Conservation (phyloP, 1,140 invertebrate genomes). For the Pinna nobilis region DNA sequence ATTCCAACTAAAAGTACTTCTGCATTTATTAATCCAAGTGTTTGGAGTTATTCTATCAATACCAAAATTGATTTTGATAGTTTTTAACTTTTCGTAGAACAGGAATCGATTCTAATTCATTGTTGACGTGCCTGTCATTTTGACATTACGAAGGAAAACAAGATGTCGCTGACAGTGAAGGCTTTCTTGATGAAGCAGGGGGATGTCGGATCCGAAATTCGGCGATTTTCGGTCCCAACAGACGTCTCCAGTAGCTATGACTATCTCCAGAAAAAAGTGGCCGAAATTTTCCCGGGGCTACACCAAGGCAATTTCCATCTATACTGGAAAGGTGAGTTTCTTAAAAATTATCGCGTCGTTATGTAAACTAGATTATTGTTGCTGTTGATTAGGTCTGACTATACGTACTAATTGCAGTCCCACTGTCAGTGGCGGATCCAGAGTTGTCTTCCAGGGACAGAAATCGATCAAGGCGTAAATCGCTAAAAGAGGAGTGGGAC, state of each 20-base stretch:
- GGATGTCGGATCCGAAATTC: slow-evolving; percentile 56
- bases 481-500: no score
- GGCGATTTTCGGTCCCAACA: slow-evolving; percentile 57
- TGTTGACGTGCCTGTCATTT: not conserved
- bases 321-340: slow-evolving; percentile 63
- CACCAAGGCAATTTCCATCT: slow-evolving; percentile 52
- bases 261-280: slow-evolving; percentile 58
- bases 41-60: not conserved
- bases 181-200: slow-evolving; percentile 58
- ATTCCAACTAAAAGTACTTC: not conserved
- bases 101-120: not conserved
- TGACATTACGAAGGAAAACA: slow-evolving; percentile 3
- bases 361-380: not conserved
- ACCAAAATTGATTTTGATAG: not conserved
- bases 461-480: no score
- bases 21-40: not conserved
- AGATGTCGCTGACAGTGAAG: slow-evolving; percentile 63
- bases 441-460: no score
- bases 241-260: slow-evolving; percentile 57
- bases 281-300: slow-evolving; percentile 59
- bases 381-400: not conserved
- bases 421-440: no score
- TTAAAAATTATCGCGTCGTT: not conserved
- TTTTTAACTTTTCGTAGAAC: not conserved
- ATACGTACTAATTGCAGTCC: no score